Percentiles rank a stretch among this genome's conserved stretches.
phyloP scores from a whole-genome alignment of 1,140 invertebrate species.

The Drosophila prosaltans region DNA sequence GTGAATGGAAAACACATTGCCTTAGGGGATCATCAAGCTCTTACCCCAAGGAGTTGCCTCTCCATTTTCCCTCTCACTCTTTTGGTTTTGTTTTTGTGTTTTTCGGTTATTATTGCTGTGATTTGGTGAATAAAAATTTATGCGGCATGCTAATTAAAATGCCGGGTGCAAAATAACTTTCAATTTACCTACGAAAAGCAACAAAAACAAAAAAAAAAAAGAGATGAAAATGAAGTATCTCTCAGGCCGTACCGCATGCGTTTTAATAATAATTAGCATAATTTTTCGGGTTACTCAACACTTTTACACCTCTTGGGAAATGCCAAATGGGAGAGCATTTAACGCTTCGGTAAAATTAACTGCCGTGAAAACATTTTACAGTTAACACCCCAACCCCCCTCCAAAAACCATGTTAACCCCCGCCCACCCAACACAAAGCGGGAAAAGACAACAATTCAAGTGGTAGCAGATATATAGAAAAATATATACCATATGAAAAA shows the following conservation, averaged over 20 bases:
- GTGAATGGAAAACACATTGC: conserved; percentile 76
- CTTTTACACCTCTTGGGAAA: conserved; percentile 67
- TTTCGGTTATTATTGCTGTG: conserved; percentile 38
- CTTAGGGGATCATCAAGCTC: conserved; percentile 30
- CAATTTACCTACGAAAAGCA: conserved; percentile 34
- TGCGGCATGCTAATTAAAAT: conserved; percentile 73
- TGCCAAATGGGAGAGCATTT: conserved; percentile 46
- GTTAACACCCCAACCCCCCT: conserved; percentile 31
- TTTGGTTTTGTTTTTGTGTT: conserved; percentile 59
- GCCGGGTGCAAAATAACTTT: conserved; percentile 72
- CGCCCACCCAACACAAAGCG: not conserved
- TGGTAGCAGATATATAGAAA: too few relatives aligned
- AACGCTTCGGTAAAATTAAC: conserved; percentile 80
- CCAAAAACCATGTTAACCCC: not conserved
- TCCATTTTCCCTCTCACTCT: too few relatives aligned
- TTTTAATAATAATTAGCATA: conserved; percentile 77
- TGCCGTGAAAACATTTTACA: conserved; percentile 73
- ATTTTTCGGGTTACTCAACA: conserved; percentile 69
- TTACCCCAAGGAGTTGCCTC: conserved; percentile 18
- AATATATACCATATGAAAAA: conserved; percentile 24
- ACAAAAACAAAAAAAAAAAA: not conserved
- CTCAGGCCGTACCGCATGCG: conserved; percentile 33
- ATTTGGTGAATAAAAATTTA: conserved; percentile 70
- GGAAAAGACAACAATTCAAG: conserved; percentile 28
- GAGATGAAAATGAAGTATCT: conserved; percentile 29